phyloP scores from a whole-genome alignment of 2,113 vertebrate genomes.

The Panthera leo region DNA sequence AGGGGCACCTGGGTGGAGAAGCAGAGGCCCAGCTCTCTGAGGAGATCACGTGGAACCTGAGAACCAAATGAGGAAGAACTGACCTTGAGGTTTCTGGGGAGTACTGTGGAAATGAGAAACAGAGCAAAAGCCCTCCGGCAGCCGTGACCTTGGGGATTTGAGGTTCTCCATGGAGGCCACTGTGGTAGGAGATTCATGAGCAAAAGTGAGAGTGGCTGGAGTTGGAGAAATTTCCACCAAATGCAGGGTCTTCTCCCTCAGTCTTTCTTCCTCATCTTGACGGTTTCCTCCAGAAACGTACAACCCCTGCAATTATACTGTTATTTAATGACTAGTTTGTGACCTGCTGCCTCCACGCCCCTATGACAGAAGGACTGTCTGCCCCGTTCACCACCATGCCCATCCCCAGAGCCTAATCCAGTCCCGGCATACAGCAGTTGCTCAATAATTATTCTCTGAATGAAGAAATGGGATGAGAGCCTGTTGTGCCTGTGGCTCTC shows the following conservation, averaged over 20 bases:
- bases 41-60: background rate
- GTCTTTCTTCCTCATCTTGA: background rate
- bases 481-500: background rate
- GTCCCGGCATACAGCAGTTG: background rate
- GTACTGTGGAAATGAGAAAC: background rate
- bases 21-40: no score
- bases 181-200: background rate
- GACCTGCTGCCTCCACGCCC: background rate
- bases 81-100: background rate
- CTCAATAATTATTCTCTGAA: background rate
- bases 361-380: fast-evolving
- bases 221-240: background rate
- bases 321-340: background rate
- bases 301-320: background rate
- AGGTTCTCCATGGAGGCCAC: background rate
- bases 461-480: background rate
- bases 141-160: background rate
- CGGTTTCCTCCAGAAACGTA: background rate
- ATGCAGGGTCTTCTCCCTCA: fast-evolving
- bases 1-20: no score
- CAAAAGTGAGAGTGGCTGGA: background rate
- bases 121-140: background rate
- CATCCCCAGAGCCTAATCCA: background rate
- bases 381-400: background rate
- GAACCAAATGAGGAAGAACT: background rate